Conservation (phyloP, 2,113 vertebrate species). For the Pelecanus crispus region DNA sequence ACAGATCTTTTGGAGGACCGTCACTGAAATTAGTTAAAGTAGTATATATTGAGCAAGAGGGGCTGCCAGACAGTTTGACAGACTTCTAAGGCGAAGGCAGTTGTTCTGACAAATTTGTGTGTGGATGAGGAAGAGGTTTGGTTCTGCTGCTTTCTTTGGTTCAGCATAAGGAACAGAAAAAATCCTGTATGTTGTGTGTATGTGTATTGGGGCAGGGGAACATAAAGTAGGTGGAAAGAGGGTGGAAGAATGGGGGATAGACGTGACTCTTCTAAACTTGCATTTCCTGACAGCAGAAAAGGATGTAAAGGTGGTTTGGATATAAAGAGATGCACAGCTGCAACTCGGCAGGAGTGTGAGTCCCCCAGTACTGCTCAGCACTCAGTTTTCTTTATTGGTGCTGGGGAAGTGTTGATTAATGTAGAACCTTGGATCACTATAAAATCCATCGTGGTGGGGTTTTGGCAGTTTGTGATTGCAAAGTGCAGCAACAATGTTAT, state of each 20-base stretch:
- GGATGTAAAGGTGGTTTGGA: not conserved
- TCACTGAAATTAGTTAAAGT: not conserved
- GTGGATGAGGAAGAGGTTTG: not conserved
- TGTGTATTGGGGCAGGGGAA: not conserved
- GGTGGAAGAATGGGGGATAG: not conserved
- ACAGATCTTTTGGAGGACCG: not conserved
- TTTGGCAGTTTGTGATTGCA: not conserved
- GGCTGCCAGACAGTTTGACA: not conserved
- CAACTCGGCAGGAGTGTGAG: accelerated
- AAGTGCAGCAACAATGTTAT: not conserved
- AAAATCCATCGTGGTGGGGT: not conserved
- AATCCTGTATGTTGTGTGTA: not conserved
- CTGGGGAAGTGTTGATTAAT: not conserved
- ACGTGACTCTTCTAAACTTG: not conserved
- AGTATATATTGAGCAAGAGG: not conserved
- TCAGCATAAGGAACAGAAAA: not conserved
- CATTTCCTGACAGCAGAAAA: not conserved
- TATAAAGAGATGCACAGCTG: not conserved
- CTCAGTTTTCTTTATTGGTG: not conserved
- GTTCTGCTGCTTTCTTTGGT: not conserved
- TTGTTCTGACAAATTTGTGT: not conserved
- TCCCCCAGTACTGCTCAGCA: not conserved
- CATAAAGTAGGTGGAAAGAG: not conserved
- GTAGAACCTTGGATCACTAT: not conserved
- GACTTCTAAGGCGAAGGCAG: not conserved